phyloP scores from a whole-genome alignment of 2,888 invertebrate genomes.

The Deroplatys truncata region DNA sequence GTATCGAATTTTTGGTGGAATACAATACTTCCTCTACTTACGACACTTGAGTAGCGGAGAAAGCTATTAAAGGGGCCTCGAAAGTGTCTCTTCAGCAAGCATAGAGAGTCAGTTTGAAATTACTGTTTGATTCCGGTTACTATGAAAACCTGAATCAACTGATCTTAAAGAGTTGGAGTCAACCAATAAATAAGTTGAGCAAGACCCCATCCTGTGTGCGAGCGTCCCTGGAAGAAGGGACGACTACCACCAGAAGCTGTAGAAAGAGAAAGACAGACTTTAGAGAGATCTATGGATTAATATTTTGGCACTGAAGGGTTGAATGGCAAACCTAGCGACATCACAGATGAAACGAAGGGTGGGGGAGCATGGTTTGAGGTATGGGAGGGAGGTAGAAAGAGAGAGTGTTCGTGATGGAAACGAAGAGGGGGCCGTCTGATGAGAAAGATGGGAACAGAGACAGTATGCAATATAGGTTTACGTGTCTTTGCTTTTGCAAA shows the following conservation, averaged over 20 bases:
- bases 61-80: too few relatives aligned
- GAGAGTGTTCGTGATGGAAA: neutral
- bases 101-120: too few relatives aligned
- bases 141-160: too few relatives aligned
- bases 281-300: conserved; percentile 31
- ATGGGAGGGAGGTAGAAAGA: conserved; percentile 13
- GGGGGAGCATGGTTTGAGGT: conserved; percentile 8
- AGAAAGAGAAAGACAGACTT: conserved; percentile 21
- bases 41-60: too few relatives aligned
- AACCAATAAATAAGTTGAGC: neutral
- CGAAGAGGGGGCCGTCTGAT: neutral
- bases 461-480: neutral
- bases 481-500: conserved; percentile 11
- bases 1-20: too few relatives aligned
- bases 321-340: conserved; percentile 36
- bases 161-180: too few relatives aligned
- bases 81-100: too few relatives aligned
- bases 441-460: neutral
- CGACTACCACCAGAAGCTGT: neutral
- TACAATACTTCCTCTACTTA: too few relatives aligned
- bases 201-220: conserved; percentile 9
- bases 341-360: conserved; percentile 36
- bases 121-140: too few relatives aligned
- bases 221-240: conserved; percentile 1
- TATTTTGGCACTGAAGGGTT: conserved; percentile 32